Conservation (phyloP, 2,888 invertebrate genomes). For the Zaprionus obscuricornis region DNA sequence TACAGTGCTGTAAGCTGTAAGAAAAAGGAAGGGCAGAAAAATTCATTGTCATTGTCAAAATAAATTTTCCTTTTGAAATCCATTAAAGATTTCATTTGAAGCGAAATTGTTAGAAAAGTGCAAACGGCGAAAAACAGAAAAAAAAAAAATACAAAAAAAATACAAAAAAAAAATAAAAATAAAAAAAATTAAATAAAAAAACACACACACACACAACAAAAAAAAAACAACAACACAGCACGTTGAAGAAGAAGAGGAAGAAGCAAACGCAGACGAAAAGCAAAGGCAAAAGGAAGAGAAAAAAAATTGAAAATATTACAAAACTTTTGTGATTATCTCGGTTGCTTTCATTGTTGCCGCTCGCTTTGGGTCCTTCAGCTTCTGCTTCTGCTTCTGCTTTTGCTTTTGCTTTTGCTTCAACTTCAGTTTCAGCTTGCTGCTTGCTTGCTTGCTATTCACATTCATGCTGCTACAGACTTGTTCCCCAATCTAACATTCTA, state of each 20-base stretch:
- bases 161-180: constrained; percentile 3
- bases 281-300: constrained; percentile 8
- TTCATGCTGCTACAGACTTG: no score
- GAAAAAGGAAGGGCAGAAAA: constrained; percentile 39
- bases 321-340: constrained; percentile 67
- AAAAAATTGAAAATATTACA: constrained; percentile 65
- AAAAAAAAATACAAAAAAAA: background rate
- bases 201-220: background rate
- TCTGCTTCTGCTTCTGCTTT: no score
- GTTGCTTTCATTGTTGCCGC: constrained; percentile 25
- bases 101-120: constrained; percentile 62
- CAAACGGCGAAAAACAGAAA: constrained; percentile 45
- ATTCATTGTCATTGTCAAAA: constrained; percentile 70
- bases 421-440: background rate
- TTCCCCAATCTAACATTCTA: no score
- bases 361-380: constrained; percentile 4
- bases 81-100: constrained; percentile 64
- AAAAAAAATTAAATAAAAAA: background rate
- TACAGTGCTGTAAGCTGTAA: no score
- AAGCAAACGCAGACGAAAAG: constrained; percentile 20
- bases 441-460: constrained; percentile 7
- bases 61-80: constrained; percentile 69
- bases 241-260: constrained; percentile 23
- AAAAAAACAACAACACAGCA: constrained; percentile 13
- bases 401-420: no score